Evolutionary conservation across 2,113 vertebrate genomes (phyloP).

Genomic region (Neoarius graeffei): DNA sequence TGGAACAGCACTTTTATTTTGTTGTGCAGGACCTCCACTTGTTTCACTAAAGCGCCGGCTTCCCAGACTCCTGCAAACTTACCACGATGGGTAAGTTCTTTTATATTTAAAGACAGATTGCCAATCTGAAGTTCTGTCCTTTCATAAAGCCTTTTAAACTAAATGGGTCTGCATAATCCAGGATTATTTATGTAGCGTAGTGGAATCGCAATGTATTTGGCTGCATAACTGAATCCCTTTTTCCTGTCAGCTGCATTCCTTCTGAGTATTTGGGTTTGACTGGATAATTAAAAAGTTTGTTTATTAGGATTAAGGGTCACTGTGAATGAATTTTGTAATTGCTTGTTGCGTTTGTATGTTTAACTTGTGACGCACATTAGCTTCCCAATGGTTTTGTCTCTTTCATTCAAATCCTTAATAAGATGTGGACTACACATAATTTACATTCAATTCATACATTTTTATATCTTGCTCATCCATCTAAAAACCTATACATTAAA

Average conservation of each 20-base stretch:
- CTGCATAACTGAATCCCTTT: not conserved
- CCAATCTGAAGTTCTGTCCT: not conserved
- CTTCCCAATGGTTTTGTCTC: not conserved
- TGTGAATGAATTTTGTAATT: conserved; percentile 8
- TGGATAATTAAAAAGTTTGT: conserved; percentile 13
- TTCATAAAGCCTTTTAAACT: not conserved
- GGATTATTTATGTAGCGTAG: conserved; percentile 18
- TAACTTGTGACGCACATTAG: not conserved
- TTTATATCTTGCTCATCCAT: not conserved
- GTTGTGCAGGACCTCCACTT: conserved; percentile 35
- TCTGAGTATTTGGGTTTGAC: not conserved
- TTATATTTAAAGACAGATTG: conserved; percentile 18
- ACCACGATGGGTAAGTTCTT: conserved; percentile 52
- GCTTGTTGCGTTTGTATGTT: conserved; percentile 26
- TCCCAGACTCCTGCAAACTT: conserved; percentile 33
- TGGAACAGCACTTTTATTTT: conserved; percentile 40
- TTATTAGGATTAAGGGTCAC: conserved; percentile 11
- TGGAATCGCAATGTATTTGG: not conserved
- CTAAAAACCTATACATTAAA: not conserved
- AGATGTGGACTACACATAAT: not conserved
- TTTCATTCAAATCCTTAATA: not conserved
- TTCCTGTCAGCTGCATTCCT: conserved; percentile 9
- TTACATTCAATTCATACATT: not conserved
- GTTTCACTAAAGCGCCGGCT: conserved; percentile 25
- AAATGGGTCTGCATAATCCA: not conserved